Evolutionary conservation across 2,888 invertebrate species (phyloP), one percentile per base, ranked within the genome.

Genomic region (Stratiomys singularior): DNA sequence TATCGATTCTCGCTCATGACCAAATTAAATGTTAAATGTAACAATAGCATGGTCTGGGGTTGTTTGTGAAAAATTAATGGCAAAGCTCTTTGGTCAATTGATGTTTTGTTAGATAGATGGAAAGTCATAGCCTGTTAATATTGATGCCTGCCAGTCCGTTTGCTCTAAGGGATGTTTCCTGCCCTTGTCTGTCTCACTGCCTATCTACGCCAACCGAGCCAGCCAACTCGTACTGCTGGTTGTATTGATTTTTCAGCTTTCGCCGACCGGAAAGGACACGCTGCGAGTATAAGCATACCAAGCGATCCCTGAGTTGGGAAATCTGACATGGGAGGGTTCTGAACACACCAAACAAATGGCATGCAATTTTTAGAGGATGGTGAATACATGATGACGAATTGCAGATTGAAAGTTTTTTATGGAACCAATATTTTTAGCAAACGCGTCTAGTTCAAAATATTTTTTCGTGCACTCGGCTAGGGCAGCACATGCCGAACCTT

Each of bases 1-100:
- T 74, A 74, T 74, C 60, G 74, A 74, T 74, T 74, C 58, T 44
- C 74, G 60, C 58, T 74, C 74, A 74, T 74, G 74, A 60, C 74
- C 74, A 74, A 74, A 74, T 74, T 74, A 74, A 74, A 74, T 74
- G 74, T 74, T 74, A 30, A 74, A 37, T 37, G 58, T 74, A 58
- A 74, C 58, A 60, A 72, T 30, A 21, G 56, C 28, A 37, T 15
- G 44, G 23, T 58, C 23, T 23, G 60, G 44, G 58, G 74, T 58
- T 44, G 74, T 74, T 74, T 30, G 74, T 58, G 58, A 37, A 58
- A 74, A 74, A 74, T 74, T 74, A 74, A 74, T 74, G 74, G 74
- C 69, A 47, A 74, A 30, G 74, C 74, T 74, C 74, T 74, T 60
- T 74, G 74, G 58, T 37, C 74, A 52, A 74, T 74, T 74, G 74